phyloP scores from a whole-genome alignment of 2,888 invertebrate genomes.

The Scaptomyza caliginosa region DNA sequence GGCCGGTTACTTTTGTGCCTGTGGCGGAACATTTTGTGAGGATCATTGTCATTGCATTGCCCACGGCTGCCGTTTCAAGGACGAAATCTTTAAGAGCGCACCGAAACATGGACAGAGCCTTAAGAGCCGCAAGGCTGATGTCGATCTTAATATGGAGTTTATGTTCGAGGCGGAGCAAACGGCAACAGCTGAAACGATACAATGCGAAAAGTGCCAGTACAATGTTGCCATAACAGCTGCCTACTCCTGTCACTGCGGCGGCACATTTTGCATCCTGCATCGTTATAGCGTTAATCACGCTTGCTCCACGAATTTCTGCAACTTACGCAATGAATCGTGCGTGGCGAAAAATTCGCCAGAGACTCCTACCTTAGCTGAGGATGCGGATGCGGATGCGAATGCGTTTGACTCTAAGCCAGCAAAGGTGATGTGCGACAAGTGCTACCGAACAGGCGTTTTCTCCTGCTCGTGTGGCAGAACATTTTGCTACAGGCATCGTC shows the following conservation, averaged over 20 bases:
- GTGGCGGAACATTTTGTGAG: background rate
- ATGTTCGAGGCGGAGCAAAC: background rate
- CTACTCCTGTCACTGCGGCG: background rate
- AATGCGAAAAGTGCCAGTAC: background rate
- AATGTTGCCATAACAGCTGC: background rate
- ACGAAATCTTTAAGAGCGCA: too few species aligned
- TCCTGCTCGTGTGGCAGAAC: background rate
- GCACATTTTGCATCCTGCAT: background rate
- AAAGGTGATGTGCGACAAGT: background rate
- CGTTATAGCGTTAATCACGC: background rate
- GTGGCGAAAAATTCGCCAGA: too few species aligned
- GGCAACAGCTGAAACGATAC: background rate
- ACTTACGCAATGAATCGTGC: background rate
- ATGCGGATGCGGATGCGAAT: too few species aligned
- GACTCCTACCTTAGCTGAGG: background rate
- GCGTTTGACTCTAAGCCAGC: background rate
- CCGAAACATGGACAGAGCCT: too few species aligned
- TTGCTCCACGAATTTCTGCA: background rate
- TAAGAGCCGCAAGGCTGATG: background rate
- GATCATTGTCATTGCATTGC: background rate
- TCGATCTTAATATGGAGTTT: background rate
- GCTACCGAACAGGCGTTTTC: background rate
- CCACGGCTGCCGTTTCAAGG: background rate
- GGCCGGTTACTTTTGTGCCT: background rate
- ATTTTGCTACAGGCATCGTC: background rate